phyloP scores from a whole-genome alignment of 2,888 invertebrate genomes.

The Agrochola lychnidis region DNA sequence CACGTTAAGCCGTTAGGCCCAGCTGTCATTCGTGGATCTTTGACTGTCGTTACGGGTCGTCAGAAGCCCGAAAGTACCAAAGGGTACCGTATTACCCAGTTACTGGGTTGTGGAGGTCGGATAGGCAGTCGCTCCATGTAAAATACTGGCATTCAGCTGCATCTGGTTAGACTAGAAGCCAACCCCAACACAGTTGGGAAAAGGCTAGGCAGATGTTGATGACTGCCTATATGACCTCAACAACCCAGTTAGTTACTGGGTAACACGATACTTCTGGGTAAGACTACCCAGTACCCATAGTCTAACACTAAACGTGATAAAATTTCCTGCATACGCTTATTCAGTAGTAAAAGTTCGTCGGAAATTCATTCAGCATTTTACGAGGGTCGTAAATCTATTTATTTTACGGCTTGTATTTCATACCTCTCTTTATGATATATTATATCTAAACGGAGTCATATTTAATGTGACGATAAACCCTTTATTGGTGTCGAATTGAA shows the following conservation, averaged over 20 bases:
- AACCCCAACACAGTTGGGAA: too few relatives aligned
- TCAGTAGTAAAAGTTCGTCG: constrained; percentile 60
- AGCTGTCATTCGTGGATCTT: too few relatives aligned
- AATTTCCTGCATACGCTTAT: constrained; percentile 52
- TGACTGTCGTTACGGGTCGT: too few relatives aligned
- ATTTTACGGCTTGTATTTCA: constrained; percentile 64
- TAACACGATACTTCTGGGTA: neutral
- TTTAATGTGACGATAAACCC: constrained; percentile 50
- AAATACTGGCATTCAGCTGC: too few relatives aligned
- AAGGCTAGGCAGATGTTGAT: too few relatives aligned
- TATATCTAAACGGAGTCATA: constrained; percentile 40
- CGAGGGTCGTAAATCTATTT: constrained; percentile 62
- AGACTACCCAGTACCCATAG: neutral
- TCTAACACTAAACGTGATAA: constrained; percentile 31
- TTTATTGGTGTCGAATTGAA: constrained; percentile 35
- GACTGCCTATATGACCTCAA: neutral
- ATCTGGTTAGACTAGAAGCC: too few relatives aligned
- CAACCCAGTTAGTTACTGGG: neutral
- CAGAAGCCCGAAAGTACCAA: too few relatives aligned
- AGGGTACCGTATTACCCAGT: too few relatives aligned
- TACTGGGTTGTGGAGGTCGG: too few relatives aligned
- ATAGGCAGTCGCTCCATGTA: too few relatives aligned
- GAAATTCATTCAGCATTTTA: constrained; percentile 64
- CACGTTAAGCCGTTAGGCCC: too few relatives aligned
- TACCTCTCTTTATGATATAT: constrained; percentile 53